phyloP scores from a whole-genome alignment of 2,113 vertebrate genomes.

The Thryonomys swinderianus region DNA sequence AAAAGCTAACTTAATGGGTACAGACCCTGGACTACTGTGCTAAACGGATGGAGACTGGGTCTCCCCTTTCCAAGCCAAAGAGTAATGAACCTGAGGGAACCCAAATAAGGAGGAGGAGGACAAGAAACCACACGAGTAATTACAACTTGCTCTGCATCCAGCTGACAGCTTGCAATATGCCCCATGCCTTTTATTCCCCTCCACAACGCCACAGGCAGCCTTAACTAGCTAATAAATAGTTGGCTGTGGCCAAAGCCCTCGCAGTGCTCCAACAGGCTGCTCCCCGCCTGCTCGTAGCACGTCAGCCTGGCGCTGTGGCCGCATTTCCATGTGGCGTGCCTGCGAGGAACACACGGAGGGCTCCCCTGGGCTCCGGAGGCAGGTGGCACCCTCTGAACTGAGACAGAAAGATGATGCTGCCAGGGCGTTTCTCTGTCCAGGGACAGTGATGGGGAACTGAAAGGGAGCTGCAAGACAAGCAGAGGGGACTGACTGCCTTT shows the following conservation, averaged over 20 bases:
- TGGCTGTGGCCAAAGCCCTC: constrained; percentile 77
- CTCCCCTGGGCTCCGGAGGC: constrained; percentile 81
- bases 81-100: background rate
- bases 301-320: constrained; percentile 77
- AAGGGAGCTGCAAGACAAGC: constrained; percentile 38
- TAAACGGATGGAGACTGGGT: background rate
- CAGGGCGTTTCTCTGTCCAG: constrained; percentile 67
- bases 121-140: constrained; percentile 79
- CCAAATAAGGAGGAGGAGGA: background rate
- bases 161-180: constrained; percentile 81
- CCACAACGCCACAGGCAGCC: constrained; percentile 77
- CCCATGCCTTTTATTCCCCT: constrained; percentile 82
- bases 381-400: constrained; percentile 82
- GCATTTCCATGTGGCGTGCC: constrained; percentile 77
- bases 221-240: constrained; percentile 82
- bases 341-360: constrained; percentile 66
- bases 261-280: constrained; percentile 74
- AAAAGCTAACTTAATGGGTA: background rate
- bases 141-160: constrained; percentile 77
- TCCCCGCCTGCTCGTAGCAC: constrained; percentile 77
- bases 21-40: background rate
- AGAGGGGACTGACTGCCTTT: constrained; percentile 27
- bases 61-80: background rate
- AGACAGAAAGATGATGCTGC: constrained; percentile 74
- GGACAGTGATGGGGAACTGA: background rate